Evolutionary conservation across 1,140 invertebrate species (phyloP), one percentile per base, ranked within the genome.

Genomic region (Penaeus vannamei): DNA sequence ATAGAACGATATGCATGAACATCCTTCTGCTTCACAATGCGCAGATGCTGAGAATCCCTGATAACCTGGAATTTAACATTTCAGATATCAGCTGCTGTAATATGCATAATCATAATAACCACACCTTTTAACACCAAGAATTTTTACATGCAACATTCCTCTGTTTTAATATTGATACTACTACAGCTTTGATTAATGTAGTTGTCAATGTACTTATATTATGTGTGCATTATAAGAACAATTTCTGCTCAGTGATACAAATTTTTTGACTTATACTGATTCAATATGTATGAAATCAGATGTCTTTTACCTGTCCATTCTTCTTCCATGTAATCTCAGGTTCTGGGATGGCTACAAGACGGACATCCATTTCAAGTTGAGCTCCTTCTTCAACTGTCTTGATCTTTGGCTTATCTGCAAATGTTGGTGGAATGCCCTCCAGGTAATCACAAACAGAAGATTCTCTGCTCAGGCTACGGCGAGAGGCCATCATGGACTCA

Each of bases 371-470:
- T 79, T 96, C 96, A 46, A 98, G 96, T 92, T 97, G 95, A 1
- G 96, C 95, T 42, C 95, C 95, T 93, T 97, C 96, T 90, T 97
- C 95, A 0, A 97, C 96, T 92, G 95, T 97, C 93, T 96, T 96
- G 0, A 96, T 95, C 92, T 97, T 96, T 0, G 97, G 97, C 92
- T 97, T 96, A 77, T 96, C 95, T 12, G 97, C 97, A 93, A 98
- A 98, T n/a, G 97, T 98, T 60, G 97, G 97, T 79, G 97, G 97
- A 92, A 98, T 97, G 66, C 97, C 97, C 94, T 98, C 97, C 76
- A 98, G 93, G 84, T 98, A 97, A 92, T 98, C 97, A 17, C 96
- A 96, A 76, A 98, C 93, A 0, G 97, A 98, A 20, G 97, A 98
- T 93, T 98, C 97, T 92, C 97, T 90, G 90, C 91, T 92, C 12